Evolutionary conservation across 2,113 vertebrate genomes (phyloP).

Genomic region (Pan paniscus): DNA sequence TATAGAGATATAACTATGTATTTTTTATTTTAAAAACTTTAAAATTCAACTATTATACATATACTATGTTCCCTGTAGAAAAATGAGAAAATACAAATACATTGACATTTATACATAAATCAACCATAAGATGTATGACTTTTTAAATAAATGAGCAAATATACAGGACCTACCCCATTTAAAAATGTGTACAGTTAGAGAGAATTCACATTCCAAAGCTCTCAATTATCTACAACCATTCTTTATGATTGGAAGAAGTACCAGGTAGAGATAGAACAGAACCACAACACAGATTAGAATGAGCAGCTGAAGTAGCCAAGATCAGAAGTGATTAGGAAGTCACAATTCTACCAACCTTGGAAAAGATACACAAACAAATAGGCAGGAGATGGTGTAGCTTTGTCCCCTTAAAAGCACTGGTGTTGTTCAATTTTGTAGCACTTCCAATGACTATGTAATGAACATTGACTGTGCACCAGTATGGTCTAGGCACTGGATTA

Average conservation of each 20-base stretch:
- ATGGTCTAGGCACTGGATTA: not conserved
- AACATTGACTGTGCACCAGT: not conserved
- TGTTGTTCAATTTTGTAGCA: not conserved
- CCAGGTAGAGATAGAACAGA: not conserved
- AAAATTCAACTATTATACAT: not conserved
- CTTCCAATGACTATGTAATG: not conserved
- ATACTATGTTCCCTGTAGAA: not conserved
- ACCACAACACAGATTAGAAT: not conserved
- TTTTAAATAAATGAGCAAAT: not conserved
- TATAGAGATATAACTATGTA: not conserved
- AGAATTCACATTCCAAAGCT: not conserved
- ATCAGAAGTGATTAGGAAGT: not conserved
- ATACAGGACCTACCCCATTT: not conserved
- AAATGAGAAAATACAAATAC: not conserved
- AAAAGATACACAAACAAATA: not conserved
- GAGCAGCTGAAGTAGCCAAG: not conserved
- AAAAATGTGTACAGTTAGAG: not conserved
- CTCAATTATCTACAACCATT: not conserved
- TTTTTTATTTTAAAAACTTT: slow-evolving; percentile 18
- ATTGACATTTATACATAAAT: not conserved
- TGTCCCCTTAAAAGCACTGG: not conserved
- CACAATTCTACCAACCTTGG: not conserved
- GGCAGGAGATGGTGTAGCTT: not conserved
- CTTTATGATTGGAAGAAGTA: not conserved
- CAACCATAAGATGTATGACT: not conserved